Evolutionary conservation across 2,888 invertebrate genomes (phyloP).

Genomic region (Nesidiocoris tenuis): DNA sequence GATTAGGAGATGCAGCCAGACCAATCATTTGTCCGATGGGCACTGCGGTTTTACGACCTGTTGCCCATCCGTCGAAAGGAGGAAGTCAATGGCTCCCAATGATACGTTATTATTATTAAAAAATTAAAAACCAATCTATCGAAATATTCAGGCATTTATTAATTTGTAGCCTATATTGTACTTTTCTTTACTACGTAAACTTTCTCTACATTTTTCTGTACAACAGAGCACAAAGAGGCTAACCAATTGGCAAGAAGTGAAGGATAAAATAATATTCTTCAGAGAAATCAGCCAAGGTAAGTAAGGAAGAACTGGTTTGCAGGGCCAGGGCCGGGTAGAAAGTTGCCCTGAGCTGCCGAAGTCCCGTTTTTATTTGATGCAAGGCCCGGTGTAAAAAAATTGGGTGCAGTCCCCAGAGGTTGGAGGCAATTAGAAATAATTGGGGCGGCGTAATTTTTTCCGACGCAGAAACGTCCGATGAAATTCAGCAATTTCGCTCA

Average conservation of each 20-base stretch:
- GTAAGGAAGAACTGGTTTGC: neutral
- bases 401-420: slow-evolving; percentile 18
- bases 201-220: no score
- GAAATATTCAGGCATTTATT: no score
- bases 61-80: no score
- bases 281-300: neutral
- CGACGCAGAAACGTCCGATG: neutral
- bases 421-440: slow-evolving; percentile 4
- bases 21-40: no score
- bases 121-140: no score
- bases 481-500: slow-evolving; percentile 54
- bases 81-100: no score
- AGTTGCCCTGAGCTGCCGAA: slow-evolving; percentile 16
- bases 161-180: no score
- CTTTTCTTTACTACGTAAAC: no score
- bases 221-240: no score
- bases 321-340: slow-evolving; percentile 12
- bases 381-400: slow-evolving; percentile 17
- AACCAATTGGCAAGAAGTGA: neutral
- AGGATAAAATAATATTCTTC: neutral
- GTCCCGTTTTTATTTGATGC: slow-evolving; percentile 34
- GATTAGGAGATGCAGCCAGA: no score
- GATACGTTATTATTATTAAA: no score
- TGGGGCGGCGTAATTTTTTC: neutral
- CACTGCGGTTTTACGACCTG: no score